Base-by-base conservation (phyloP, 2,888 invertebrate species). In the Tridacna gigas region DNA sequence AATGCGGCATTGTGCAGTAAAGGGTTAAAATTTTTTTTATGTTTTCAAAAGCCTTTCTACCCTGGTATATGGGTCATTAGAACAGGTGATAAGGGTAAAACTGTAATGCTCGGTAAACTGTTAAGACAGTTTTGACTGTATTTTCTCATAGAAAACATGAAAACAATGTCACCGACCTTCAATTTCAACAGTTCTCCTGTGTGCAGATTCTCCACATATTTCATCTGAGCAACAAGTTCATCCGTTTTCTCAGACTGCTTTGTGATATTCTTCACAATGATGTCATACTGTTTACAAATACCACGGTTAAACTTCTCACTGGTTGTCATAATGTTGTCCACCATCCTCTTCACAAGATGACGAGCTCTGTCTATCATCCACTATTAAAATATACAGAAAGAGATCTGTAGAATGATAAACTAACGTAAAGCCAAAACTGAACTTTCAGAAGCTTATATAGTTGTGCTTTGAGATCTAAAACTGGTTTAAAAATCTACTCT, bases 271-370 rank as follows among this genome's bases (percentile, higher is more conserved):
- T 92, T 91, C 60, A 95, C 93, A 13, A 94, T 94, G n/a, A 76
- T 83, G 79, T 94, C 94, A 84, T 94, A 95, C 88, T 94, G 93
- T n/a, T 89, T 86, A 88, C 94, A 94, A 76, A 95, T 94, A 22
- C 89, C 89, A 18, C 93, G 91, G 87, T 94, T 94, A 86, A 95
- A 94, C 75, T 89, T 91, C 67, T 91, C 91, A 79, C 93, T 94
- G 9, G 88, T 92, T 11, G 89, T 81, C 67, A 91, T 89, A 28
- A 95, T 91, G 79, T 93, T 93, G 69, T 87, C 88, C n/a, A 93
- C 91, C 91, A 94, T 91, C 56, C 91, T 90, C 77, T 90, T 87
- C 9, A 91, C 86, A 47, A 93, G 89, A 7, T 87, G 87, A 9
- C 92, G 83, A 4, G 94, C 92, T 69, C 92, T 84, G 56, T 91